phyloP scores from a whole-genome alignment of 1,140 invertebrate species.

The Maconellicoccus hirsutus region DNA sequence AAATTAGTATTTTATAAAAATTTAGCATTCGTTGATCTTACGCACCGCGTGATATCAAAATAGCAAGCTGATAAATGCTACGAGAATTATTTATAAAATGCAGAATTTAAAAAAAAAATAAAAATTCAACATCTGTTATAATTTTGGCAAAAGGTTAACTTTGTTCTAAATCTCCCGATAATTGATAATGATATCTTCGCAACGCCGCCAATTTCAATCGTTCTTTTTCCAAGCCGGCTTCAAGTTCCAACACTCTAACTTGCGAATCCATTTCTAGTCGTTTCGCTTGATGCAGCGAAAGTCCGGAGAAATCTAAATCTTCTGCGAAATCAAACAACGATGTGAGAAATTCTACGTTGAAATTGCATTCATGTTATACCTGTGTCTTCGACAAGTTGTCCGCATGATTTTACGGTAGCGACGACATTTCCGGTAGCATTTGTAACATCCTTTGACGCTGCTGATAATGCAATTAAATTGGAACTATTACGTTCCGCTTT shows the following conservation, averaged over 20 bases:
- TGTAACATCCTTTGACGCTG: conserved; percentile 77
- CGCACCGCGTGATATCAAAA: neutral
- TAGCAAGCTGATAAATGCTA: neutral
- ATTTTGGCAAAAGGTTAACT: conserved; percentile 12
- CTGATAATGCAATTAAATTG: conserved; percentile 62
- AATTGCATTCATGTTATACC: conserved; percentile 38
- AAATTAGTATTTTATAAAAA: neutral
- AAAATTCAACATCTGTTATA: neutral
- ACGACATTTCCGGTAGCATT: conserved; percentile 82
- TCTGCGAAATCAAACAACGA: conserved; percentile 28
- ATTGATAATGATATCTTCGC: conserved; percentile 82
- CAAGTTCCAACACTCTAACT: conserved; percentile 81
- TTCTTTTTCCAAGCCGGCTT: conserved; percentile 79
- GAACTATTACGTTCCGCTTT: conserved; percentile 73
- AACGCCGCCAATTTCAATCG: conserved; percentile 68
- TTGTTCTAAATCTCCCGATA: conserved; percentile 53
- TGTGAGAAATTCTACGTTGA: neutral
- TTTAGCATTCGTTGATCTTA: neutral
- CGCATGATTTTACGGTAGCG: conserved; percentile 79
- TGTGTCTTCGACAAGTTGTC: conserved; percentile 72
- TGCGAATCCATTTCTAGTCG: conserved; percentile 91
- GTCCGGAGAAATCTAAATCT: conserved; percentile 79
- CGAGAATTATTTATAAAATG: neutral
- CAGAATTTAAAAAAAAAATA: neutral
- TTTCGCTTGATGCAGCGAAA: conserved; percentile 89